These are phyloP conservation scores for Cephus nigrinus DNA, from an alignment of 2,888 invertebrate species.

Conservation along the genomic window DNA sequence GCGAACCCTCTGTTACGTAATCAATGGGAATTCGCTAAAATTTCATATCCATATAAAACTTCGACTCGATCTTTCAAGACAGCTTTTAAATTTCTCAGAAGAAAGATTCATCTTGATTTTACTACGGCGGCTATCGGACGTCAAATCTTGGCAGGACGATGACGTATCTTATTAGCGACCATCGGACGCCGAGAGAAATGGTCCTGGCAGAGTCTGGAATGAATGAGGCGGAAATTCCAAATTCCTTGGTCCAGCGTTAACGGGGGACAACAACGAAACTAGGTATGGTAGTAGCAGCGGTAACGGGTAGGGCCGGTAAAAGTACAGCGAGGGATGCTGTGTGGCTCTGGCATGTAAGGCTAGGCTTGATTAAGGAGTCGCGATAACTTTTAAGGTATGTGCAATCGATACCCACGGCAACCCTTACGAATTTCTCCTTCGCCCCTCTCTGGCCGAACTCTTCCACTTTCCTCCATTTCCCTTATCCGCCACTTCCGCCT, in stretches of 20 bases:
- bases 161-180: not conserved
- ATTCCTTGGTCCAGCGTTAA: not conserved
- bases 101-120: too few relatives aligned
- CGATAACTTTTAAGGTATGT: slow-evolving; percentile 6
- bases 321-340: not conserved
- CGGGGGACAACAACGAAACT: not conserved
- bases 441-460: not conserved
- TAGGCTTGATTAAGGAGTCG: slow-evolving; percentile 1
- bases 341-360: not conserved
- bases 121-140: too few relatives aligned
- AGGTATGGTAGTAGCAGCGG: not conserved
- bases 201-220: not conserved
- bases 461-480: not conserved
- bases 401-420: not conserved
- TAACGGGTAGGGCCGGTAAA: not conserved
- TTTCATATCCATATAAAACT: too few relatives aligned
- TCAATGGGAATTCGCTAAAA: too few relatives aligned
- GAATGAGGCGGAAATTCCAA: not conserved
- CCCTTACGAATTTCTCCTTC: not conserved
- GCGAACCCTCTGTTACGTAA: too few relatives aligned
- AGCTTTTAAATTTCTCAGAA: too few relatives aligned
- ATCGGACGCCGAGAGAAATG: not conserved
- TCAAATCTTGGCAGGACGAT: too few relatives aligned
- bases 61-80: too few relatives aligned
- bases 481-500: not conserved